Base-by-base conservation (phyloP, 2,113 vertebrate species). In the Pseudopipra pipra region DNA sequence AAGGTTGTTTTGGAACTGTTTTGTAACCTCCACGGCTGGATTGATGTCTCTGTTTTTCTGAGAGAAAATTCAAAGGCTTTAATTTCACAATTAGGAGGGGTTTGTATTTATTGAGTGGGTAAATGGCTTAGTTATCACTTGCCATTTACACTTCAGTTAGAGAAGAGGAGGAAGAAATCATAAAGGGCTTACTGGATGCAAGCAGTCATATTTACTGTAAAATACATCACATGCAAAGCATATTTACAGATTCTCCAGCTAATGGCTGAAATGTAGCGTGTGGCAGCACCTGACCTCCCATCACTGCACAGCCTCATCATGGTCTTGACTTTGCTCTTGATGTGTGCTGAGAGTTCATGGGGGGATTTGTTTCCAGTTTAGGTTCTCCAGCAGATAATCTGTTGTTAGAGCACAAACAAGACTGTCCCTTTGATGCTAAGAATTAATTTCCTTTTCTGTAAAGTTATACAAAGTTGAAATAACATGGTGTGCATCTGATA, bases 361-460 rank as follows among this genome's bases (percentile, higher is more conserved):
- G 0, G 5, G 10, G 4, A 33, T 13, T 68, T 85, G 85, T 79
- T 83, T 54, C 61, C 49, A 62, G 4, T 14, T 65, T n/a, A 47
- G 22, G 14, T 77, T 90, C 46, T 88, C 30, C 22, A 74, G 49
- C 19, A 68, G 27, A 56, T 30, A 65, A 90, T 8, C 3, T 88
- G 24, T 8, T 78, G 61, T 37, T 72, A 66, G n/a, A 73, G 11
- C 20, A 54, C 16, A 52, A 77, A 18, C 3, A 9, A 90, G 33
- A 51, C 15, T 39, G 44, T 58, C 8, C 8, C n/a, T 88, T 79
- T 76, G 59, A 73, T 65, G 17, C 12, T 66, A 62, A 56, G 59
- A 94, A 86, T 49, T n/a, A 19, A 37, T 88, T 73, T 90, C n/a
- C 61, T 86, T 83, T 88, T 62, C 70, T 65, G 19, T 65, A 55